Evolutionary conservation across 2,797 vertebrate species (phyloP), one percentile per base, ranked within the genome.

Genomic region (Acestrorhynchus altus): DNA sequence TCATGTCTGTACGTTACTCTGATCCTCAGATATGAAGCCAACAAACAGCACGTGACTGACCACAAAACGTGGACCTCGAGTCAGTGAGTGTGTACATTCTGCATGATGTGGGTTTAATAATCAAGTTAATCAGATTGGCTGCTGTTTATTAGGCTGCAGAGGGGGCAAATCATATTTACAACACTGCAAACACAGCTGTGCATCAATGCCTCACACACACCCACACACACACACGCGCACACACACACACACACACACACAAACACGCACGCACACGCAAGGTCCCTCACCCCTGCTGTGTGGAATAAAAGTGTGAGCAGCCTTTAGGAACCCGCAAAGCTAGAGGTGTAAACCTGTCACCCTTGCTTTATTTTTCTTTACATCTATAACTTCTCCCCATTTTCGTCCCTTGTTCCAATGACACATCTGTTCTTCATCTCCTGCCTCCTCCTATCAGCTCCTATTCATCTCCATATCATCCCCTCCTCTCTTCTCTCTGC

Each of bases 401-500:
- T 66, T 65, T 74, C 60, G 42, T 74, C 61, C 60, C 35, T 54
- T 15, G 5, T 56, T 44, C 72, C 35, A 1, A 4, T 54, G 61
- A 66, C 60, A 75, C 15, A 40, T 26, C 59, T 64, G 47, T 40
- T 46, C 67, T 54, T 65, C 57, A 24, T 52, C 28, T 61, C 52
- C 39, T 16, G 10, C 40, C 0, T 46, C 42, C 22, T 28, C 22
- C 44, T 4, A 26, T 24, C 64, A 46, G 20, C 42, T 28, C 22
- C 64, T 52, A 16, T 63, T 65, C 31, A 28, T 26, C 59, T n/a
- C 57, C 68, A 71, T 70, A 40, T 26, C 28, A 35, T 16, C 64
- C 70, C 78, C 72, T 79, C 73, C 74, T 83, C 84, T 86, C 76
- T 77, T 65, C 67, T 78, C 68, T 81, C 74, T 75, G 72, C 70